A percentile compares a stretch with the other conserved stretches of the same genome.
Conservation (phyloP, 2,888 invertebrate species). For the Chymomyza caudatula region DNA sequence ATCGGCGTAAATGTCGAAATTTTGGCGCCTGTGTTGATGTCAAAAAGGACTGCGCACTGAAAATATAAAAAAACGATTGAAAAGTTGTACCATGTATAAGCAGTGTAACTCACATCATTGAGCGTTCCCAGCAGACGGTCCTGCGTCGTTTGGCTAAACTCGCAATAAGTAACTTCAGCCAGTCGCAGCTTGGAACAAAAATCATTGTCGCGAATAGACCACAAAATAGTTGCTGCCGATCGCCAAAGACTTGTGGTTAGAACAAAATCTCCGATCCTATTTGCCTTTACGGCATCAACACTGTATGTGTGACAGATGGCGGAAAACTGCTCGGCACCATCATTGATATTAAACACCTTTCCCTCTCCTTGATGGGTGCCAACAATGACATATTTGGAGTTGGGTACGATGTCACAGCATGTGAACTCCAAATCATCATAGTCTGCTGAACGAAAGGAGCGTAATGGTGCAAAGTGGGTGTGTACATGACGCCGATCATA, state of each 20-base stretch:
- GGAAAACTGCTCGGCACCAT: constrained; percentile 88
- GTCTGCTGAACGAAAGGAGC: constrained; percentile 82
- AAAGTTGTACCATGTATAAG: neutral
- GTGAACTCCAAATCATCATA: constrained; percentile 86
- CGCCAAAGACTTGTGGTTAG: constrained; percentile 93
- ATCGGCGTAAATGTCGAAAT: constrained; percentile 87
- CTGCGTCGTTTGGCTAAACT: constrained; percentile 91
- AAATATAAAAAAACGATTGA: constrained; percentile 14
- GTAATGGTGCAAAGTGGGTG: constrained; percentile 87
- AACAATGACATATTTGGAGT: constrained; percentile 82
- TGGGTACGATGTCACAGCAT: constrained; percentile 82
- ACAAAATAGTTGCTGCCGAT: constrained; percentile 82
- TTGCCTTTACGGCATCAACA: constrained; percentile 88
- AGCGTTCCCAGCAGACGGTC: constrained; percentile 94
- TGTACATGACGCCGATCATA: constrained; percentile 90
- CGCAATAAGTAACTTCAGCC: constrained; percentile 92
- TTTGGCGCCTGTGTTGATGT: constrained; percentile 88
- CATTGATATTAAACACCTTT: constrained; percentile 90
- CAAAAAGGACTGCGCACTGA: constrained; percentile 84
- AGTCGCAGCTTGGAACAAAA: constrained; percentile 82
- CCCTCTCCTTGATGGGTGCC: constrained; percentile 96
- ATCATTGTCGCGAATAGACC: constrained; percentile 76
- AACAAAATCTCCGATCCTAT: constrained; percentile 86
- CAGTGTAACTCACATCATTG: constrained; percentile 79
- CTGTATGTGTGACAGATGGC: constrained; percentile 92